Base-by-base conservation (phyloP, 1,140 invertebrate genomes). In the Apis florea region DNA sequence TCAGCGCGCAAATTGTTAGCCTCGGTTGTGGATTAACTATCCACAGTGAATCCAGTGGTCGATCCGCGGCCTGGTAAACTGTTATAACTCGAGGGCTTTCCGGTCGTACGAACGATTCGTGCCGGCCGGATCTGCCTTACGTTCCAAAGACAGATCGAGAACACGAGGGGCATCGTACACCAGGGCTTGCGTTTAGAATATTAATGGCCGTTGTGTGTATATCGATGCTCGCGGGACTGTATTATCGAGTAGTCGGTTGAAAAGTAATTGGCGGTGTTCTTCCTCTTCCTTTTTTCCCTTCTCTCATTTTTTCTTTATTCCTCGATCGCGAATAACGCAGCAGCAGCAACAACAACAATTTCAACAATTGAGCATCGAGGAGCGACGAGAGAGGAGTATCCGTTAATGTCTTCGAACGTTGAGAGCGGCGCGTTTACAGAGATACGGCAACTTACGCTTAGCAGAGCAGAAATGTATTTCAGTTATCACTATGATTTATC, bases 401-500 rank as follows among this genome's bases (percentile, higher is more conserved):
- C 71, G 79, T 81, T 81, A 81, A 74, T 53, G 71, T 75, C 79
- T 81, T 81, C 63, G 72, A 67, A 56, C 68, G 40, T 5, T 40
- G 31, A 2, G 31, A 31, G 19, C 24, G 24, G 53, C 49, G 49
- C 73, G 40, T 67, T 75, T 75, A 6, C 72, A 81, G 63, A 74
- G 79, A 81, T 75, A 81, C 72, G 79, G 49, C 79, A 72, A 75
- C 79, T 81, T 81, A 67, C 79, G 79, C 79, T 81, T 81, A 81
- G 79, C 79, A 81, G 79, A 81, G 79, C 79, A 81, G 79, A 81
- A 81, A 81, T 81, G 63, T 81, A 66, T 81, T 79, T 81, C 72
- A 68, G 79, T 81, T 81, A 81, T 81, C 79, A 81, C 79, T 81
- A 81, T 81, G 79, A 81, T 81, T 81, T 75, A 81, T 81, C 79